phyloP scores from a whole-genome alignment of 2,888 invertebrate genomes.

The Noctua janthina region DNA sequence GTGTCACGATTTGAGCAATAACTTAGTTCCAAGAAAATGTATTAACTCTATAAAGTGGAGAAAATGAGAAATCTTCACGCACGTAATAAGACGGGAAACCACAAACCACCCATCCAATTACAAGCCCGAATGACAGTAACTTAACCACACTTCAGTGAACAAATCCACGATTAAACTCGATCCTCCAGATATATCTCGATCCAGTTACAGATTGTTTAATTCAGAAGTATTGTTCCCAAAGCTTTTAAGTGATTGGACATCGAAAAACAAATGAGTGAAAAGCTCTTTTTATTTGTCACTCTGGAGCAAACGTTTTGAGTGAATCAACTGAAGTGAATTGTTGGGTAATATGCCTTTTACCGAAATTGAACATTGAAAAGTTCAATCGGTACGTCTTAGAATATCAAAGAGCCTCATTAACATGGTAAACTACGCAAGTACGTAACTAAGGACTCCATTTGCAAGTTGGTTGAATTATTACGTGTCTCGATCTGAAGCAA shows the following conservation, averaged over 20 bases:
- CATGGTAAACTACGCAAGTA: slow-evolving; percentile 43
- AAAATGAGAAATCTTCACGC: neutral
- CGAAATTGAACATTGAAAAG: slow-evolving; percentile 57
- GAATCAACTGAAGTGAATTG: slow-evolving; percentile 53
- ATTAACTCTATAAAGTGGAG: neutral
- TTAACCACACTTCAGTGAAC: slow-evolving; percentile 51
- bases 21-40: neutral
- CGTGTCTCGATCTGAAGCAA: slow-evolving; percentile 17
- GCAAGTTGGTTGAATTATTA: slow-evolving; percentile 41
- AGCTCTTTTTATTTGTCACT: slow-evolving; percentile 62
- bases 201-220: slow-evolving; percentile 64
- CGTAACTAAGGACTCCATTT: slow-evolving; percentile 37
- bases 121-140: slow-evolving; percentile 35
- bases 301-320: slow-evolving; percentile 47
- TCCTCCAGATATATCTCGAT: slow-evolving; percentile 40
- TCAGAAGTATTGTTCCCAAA: slow-evolving; percentile 53
- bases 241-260: slow-evolving; percentile 68
- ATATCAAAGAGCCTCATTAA: slow-evolving; percentile 51
- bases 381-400: slow-evolving; percentile 42
- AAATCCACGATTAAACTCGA: slow-evolving; percentile 49
- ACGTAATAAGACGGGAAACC: slow-evolving; percentile 17
- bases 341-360: slow-evolving; percentile 60
- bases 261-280: slow-evolving; percentile 65
- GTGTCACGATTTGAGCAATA: neutral
- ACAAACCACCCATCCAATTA: slow-evolving; percentile 48